phyloP scores from a whole-genome alignment of 2,888 invertebrate genomes.

The Scaptomyza flava region DNA sequence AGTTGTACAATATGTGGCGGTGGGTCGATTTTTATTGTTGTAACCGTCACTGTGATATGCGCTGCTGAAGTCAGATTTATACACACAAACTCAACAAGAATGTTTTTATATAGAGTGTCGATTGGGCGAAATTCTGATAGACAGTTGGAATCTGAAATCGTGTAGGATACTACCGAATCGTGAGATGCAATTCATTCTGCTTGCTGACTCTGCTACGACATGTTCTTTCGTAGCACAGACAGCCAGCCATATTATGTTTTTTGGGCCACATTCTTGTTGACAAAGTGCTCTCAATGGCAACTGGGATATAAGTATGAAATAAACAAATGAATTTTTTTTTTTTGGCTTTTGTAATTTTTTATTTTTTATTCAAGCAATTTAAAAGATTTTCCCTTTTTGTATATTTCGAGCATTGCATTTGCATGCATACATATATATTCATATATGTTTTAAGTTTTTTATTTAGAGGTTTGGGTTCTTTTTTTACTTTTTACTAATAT shows the following conservation, averaged over 20 bases:
- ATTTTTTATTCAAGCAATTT: constrained; percentile 75
- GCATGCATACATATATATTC: constrained; percentile 45
- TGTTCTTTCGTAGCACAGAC: too few relatives aligned
- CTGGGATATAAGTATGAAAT: constrained; percentile 4
- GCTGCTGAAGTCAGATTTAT: not conserved
- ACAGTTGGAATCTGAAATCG: too few relatives aligned
- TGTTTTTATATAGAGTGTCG: too few relatives aligned
- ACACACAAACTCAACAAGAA: too few relatives aligned
- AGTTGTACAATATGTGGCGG: constrained; percentile 18
- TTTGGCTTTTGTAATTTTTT: constrained; percentile 56
- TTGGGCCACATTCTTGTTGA: too few relatives aligned
- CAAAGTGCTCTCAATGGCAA: constrained; percentile 14
- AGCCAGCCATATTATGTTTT: too few relatives aligned
- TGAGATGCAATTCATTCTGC: too few relatives aligned
- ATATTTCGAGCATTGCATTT: constrained; percentile 72
- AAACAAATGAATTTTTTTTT: not conserved
- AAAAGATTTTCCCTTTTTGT: constrained; percentile 62
- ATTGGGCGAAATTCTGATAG: too few relatives aligned
- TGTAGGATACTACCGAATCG: too few relatives aligned
- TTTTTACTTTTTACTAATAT: constrained; percentile 47
- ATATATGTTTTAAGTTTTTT: constrained; percentile 18
- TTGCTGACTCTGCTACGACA: too few relatives aligned
- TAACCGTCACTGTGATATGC: constrained; percentile 5
- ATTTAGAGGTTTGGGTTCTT: constrained; percentile 4
- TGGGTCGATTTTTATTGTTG: constrained; percentile 12